phyloP scores from a whole-genome alignment of 1,140 invertebrate species.

The Globodera rostochiensis region DNA sequence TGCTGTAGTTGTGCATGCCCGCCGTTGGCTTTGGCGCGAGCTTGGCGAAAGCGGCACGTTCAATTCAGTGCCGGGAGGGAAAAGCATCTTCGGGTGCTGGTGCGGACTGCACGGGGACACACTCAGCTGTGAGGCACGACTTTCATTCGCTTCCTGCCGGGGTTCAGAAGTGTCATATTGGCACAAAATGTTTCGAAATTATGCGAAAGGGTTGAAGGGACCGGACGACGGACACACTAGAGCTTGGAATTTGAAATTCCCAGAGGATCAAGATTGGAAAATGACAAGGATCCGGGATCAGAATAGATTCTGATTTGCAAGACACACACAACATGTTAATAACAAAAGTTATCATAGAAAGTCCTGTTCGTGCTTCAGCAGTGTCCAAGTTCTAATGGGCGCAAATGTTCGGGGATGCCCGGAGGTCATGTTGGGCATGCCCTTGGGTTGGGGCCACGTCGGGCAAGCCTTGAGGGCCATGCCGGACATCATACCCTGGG shows the following conservation, averaged over 20 bases:
- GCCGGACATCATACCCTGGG: too few species aligned
- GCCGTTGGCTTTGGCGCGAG: background rate
- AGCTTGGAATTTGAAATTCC: background rate
- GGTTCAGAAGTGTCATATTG: background rate
- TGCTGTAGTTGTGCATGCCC: background rate
- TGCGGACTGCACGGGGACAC: constrained; percentile 11
- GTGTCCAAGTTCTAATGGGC: too few species aligned
- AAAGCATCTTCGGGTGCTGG: background rate
- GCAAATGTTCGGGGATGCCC: too few species aligned
- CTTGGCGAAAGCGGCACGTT: background rate
- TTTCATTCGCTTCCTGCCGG: background rate
- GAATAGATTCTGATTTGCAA: background rate
- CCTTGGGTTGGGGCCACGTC: background rate
- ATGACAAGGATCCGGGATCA: background rate
- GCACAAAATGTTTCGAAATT: too few species aligned
- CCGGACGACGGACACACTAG: background rate
- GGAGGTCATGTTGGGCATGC: background rate
- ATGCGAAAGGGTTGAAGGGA: too few species aligned
- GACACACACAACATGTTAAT: background rate
- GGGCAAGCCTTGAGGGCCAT: background rate
- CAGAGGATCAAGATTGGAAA: background rate
- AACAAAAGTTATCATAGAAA: too few species aligned
- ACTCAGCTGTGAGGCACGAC: constrained; percentile 22
- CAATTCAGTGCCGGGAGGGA: background rate
- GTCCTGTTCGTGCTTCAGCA: too few species aligned